Conservation (phyloP, 2,113 vertebrate species). For the Elachura formosa region DNA sequence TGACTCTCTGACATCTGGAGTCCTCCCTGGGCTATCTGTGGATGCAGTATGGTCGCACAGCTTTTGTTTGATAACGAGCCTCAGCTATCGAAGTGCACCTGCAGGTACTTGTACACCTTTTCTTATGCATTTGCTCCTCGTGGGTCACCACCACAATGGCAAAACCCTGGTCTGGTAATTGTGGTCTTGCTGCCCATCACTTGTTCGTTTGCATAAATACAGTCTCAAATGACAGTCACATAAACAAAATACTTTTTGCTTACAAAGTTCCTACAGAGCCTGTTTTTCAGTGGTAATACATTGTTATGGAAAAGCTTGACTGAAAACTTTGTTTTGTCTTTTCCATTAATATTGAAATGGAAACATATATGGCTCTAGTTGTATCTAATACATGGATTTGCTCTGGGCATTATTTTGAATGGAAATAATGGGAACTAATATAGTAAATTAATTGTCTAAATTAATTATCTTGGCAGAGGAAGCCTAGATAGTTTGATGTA, state of each 20-base stretch:
- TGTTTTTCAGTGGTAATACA: neutral
- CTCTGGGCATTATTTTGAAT: neutral
- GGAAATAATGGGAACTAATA: neutral
- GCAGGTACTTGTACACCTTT: neutral
- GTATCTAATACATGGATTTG: neutral
- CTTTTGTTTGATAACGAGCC: neutral
- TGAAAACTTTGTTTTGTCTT: neutral
- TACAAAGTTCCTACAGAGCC: neutral
- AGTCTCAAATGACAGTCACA: neutral
- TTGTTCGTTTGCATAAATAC: neutral
- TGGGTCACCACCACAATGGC: neutral
- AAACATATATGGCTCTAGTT: neutral
- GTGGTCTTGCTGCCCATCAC: neutral
- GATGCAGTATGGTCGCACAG: rapidly evolving
- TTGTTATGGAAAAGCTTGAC: neutral
- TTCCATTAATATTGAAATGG: neutral
- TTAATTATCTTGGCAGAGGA: neutral
- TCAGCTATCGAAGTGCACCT: too few species aligned
- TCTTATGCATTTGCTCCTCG: neutral
- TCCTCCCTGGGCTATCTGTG: neutral
- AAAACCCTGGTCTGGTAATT: neutral
- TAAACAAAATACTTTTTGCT: neutral
- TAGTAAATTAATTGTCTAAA: neutral
- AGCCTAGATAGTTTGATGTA: neutral
- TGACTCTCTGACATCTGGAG: neutral